Percentiles rank a stretch among this genome's conserved stretches.
phyloP scores from a whole-genome alignment of 2,797 vertebrate genomes.

The Nyctalus aviator region DNA sequence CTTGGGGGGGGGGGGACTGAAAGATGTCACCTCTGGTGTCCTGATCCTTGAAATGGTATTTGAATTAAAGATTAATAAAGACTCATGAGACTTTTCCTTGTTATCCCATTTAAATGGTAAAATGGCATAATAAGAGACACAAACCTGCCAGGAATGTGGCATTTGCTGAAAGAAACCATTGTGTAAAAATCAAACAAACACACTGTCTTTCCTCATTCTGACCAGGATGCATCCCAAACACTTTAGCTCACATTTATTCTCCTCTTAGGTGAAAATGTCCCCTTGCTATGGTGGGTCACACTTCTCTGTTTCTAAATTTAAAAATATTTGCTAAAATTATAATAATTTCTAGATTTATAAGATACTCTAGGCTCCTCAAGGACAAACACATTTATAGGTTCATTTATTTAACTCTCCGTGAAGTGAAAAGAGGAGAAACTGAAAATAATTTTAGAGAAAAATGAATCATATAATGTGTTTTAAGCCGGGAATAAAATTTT shows the following conservation, averaged over 20 bases:
- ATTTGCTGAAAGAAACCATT: constrained; percentile 49
- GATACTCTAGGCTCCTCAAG: neutral
- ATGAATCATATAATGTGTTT: neutral
- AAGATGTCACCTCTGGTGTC: constrained; percentile 35
- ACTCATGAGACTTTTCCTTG: constrained; percentile 41
- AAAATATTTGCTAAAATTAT: constrained; percentile 30
- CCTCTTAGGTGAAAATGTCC: neutral
- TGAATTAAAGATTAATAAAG: constrained; percentile 61
- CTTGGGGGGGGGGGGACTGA: neutral
- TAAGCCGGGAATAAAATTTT: neutral
- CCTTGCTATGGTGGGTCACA: neutral
- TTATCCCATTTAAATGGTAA: constrained; percentile 45
- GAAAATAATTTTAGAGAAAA: constrained; percentile 22
- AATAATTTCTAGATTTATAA: constrained; percentile 13
- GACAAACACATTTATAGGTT: neutral
- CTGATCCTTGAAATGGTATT: constrained; percentile 51
- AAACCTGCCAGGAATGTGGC: neutral
- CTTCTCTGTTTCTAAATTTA: constrained; percentile 39
- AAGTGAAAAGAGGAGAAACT: neutral
- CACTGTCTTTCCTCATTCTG: neutral
- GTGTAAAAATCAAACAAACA: constrained; percentile 52
- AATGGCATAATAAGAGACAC: constrained; percentile 52
- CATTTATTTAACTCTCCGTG: constrained; percentile 31
- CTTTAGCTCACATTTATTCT: neutral
- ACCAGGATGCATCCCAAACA: neutral